These are phyloP conservation scores for Parapsyche elsis DNA, from an alignment of 1,140 invertebrate species.

Conservation along the genomic window DNA sequence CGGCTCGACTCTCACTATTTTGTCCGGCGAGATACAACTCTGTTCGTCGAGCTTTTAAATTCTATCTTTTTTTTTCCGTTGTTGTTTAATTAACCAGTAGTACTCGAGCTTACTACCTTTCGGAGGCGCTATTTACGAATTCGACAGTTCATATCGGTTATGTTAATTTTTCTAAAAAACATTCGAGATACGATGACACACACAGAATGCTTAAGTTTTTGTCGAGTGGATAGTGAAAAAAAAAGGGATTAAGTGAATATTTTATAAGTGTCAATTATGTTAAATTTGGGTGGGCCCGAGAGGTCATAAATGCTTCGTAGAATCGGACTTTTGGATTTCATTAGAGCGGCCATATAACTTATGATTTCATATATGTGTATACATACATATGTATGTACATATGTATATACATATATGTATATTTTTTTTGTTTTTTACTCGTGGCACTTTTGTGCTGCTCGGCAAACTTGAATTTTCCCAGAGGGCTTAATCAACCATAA, in stretches of 20 bases:
- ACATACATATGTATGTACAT: not conserved
- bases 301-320: conserved; percentile 34
- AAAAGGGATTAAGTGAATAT: conserved; percentile 23
- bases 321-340: conserved; percentile 40
- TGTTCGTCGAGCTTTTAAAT: not conserved
- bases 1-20: conserved; percentile 1
- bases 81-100: not conserved
- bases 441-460: conserved; percentile 34
- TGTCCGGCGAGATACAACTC: not conserved
- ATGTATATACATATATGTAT: not conserved
- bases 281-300: conserved; percentile 22
- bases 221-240: not conserved
- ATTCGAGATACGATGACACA: too few species aligned
- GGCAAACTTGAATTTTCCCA: conserved; percentile 16
- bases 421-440: conserved; percentile 45
- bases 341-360: conserved; percentile 50
- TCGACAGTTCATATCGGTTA: not conserved
- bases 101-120: not conserved
- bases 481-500: conserved; percentile 33
- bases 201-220: too few species aligned
- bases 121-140: not conserved
- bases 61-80: not conserved
- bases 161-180: too few species aligned
- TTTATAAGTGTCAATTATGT: conserved; percentile 50
- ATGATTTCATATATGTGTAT: conserved; percentile 40